Evolutionary conservation across 2,888 invertebrate species (phyloP).

Genomic region (Allygus modestus): DNA sequence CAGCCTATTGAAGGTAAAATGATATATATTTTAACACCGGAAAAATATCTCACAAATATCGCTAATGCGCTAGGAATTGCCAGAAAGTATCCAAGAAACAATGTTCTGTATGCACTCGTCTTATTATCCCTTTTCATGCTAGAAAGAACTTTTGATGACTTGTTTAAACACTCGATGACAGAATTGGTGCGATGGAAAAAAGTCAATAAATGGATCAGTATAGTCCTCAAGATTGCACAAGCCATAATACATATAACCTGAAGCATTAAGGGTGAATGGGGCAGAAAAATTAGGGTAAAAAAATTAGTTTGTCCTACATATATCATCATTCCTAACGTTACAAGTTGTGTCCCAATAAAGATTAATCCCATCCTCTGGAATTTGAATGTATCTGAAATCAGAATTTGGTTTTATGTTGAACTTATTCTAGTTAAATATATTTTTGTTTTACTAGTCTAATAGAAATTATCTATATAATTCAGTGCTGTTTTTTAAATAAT

Average conservation of each 20-base stretch:
- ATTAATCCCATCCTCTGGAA: neutral
- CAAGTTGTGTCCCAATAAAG: neutral
- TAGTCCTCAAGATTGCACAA: neutral
- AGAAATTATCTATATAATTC: too few relatives aligned
- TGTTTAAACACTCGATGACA: neutral
- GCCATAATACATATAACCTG: constrained; percentile 3
- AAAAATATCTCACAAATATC: neutral
- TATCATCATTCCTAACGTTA: neutral
- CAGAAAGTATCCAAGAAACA: neutral
- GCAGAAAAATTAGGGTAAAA: neutral
- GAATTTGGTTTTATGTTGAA: neutral
- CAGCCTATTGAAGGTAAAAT: neutral
- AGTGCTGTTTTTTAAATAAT: too few relatives aligned
- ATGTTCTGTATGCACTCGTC: neutral
- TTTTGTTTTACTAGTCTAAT: too few relatives aligned
- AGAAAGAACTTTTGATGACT: neutral
- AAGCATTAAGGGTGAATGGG: neutral
- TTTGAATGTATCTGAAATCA: constrained; percentile 22
- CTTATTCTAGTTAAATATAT: too few relatives aligned
- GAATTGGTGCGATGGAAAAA: neutral
- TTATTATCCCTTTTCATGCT: neutral
- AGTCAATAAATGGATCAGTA: neutral
- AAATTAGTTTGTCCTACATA: neutral
- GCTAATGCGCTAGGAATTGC: neutral
- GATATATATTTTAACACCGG: neutral